Evolutionary conservation across 2,888 invertebrate species (phyloP).

Genomic region (Orthonychiurus folsomi): DNA sequence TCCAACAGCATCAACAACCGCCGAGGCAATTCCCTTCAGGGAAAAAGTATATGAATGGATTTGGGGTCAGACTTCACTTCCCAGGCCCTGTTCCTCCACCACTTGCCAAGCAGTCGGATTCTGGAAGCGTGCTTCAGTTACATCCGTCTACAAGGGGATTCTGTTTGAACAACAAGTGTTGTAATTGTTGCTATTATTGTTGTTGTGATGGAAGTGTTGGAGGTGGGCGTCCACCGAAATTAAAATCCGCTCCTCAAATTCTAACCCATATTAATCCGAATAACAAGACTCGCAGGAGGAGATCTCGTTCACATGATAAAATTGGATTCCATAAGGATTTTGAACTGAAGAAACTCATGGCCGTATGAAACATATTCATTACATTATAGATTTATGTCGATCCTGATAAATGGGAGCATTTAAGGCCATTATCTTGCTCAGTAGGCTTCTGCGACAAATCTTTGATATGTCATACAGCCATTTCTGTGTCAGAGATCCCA

Average conservation of each 20-base stretch:
- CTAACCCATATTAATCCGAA: not conserved
- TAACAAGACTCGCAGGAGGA: slow-evolving; percentile 26
- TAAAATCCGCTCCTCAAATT: not conserved
- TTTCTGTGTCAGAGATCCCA: too few relatives aligned
- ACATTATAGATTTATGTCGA: too few relatives aligned
- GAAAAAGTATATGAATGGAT: not conserved
- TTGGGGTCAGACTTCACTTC: not conserved
- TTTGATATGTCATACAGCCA: too few relatives aligned
- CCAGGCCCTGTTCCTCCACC: not conserved
- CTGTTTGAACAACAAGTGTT: slow-evolving; percentile 17
- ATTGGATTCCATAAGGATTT: not conserved
- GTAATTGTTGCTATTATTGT: slow-evolving; percentile 38
- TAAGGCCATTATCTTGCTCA: too few relatives aligned
- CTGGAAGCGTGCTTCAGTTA: not conserved
- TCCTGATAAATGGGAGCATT: too few relatives aligned
- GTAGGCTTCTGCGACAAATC: too few relatives aligned
- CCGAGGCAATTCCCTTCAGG: slow-evolving; percentile 17
- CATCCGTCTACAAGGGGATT: not conserved
- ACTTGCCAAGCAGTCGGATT: not conserved
- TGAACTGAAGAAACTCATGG: not conserved
- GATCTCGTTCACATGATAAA: slow-evolving; percentile 35
- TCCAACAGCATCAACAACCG: slow-evolving; percentile 23
- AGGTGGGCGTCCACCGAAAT: not conserved
- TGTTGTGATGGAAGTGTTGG: slow-evolving; percentile 24
- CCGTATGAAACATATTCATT: not conserved